A percentile compares a stretch with the other conserved stretches of the same genome.
These are phyloP conservation scores for Micropterix aruncella DNA, from an alignment of 2,888 invertebrate species.

Conservation along the genomic window DNA sequence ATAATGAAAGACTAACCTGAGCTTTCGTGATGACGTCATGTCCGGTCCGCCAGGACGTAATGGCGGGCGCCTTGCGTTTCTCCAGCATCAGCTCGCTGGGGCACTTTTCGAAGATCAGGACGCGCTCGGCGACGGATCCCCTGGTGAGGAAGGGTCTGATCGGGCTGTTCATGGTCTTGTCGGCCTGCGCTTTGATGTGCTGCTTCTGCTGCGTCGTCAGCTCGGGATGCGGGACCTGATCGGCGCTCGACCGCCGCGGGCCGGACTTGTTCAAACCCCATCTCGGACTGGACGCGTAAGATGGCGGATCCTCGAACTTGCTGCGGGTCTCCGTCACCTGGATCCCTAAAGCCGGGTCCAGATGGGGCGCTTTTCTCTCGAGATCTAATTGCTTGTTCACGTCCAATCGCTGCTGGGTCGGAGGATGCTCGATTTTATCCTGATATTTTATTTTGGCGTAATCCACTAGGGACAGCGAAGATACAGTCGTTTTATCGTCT, in stretches of 20 bases:
- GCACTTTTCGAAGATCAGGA: conserved; percentile 81
- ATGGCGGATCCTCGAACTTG: conserved; percentile 27
- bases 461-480: conserved; percentile 41
- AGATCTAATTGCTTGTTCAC: conserved; percentile 23
- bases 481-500: conserved; percentile 18
- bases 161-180: conserved; percentile 38
- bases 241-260: conserved; percentile 19
- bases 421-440: conserved; percentile 33
- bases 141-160: conserved; percentile 75
- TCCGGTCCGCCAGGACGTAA: conserved; percentile 41
- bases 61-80: conserved; percentile 44
- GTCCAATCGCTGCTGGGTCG: conserved; percentile 26
- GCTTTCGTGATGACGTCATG: conserved; percentile 39
- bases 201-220: conserved; percentile 44
- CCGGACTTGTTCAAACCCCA: conserved; percentile 29
- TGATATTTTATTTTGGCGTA: conserved; percentile 52
- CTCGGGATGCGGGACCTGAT: conserved; percentile 51
- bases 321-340: conserved; percentile 37
- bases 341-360: conserved; percentile 33
- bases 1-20: conserved; percentile 28
- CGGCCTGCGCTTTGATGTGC: conserved; percentile 27
- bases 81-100: conserved; percentile 65
- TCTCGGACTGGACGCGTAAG: conserved; percentile 5
- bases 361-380: conserved; percentile 30
- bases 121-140: conserved; percentile 82